These are phyloP conservation scores for Pontoporia blainvillei DNA, from an alignment of 2,113 vertebrate species.

Conservation along the genomic window DNA sequence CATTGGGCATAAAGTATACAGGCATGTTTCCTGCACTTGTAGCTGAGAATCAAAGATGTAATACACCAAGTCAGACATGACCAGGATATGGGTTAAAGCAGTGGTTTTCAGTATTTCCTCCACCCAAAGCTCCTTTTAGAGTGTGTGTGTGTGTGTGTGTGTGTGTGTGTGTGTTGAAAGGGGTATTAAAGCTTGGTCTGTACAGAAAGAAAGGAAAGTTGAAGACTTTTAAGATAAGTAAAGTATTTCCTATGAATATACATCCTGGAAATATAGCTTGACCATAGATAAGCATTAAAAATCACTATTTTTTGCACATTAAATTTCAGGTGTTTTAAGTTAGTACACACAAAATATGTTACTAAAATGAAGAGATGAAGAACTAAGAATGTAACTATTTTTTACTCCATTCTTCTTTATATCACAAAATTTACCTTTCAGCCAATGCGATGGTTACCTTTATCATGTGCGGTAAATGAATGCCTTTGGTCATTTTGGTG, in stretches of 20 bases:
- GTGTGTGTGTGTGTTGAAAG: background rate
- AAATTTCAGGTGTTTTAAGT: constrained; percentile 37
- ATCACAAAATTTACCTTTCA: constrained; percentile 22
- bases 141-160: background rate
- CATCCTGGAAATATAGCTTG: background rate
- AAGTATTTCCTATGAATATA: background rate
- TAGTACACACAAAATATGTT: background rate
- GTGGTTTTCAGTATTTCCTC: background rate
- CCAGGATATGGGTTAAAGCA: background rate
- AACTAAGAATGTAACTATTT: background rate
- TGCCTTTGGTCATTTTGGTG: background rate
- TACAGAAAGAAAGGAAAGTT: background rate
- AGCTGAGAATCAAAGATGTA: background rate
- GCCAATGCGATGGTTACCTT: background rate
- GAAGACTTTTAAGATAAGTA: background rate
- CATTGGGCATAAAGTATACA: background rate
- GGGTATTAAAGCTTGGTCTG: background rate
- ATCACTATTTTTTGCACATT: background rate
- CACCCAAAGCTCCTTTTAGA: background rate
- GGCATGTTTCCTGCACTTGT: background rate
- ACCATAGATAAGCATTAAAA: background rate
- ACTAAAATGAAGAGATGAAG: constrained; percentile 30
- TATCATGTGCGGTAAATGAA: background rate
- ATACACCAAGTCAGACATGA: background rate
- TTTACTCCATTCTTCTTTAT: constrained; percentile 3